phyloP scores from a whole-genome alignment of 2,113 vertebrate genomes.

The Ivindomyrus marchei region DNA sequence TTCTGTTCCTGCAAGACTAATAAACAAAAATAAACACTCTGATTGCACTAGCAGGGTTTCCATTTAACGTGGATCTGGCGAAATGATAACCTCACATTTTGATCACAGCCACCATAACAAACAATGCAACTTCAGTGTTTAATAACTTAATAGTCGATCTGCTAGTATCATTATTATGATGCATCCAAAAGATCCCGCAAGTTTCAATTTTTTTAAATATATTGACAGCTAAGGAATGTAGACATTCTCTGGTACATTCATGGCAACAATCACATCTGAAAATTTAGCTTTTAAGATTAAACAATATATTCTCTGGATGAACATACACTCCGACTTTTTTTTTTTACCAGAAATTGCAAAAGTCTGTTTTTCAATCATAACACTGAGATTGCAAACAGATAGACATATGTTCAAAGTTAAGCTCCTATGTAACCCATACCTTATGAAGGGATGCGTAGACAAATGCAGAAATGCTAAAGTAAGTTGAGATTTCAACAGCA shows the following conservation, averaged over 20 bases:
- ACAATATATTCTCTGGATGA: background rate
- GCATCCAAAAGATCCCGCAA: background rate
- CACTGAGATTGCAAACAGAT: conserved; percentile 28
- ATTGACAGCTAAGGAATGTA: background rate
- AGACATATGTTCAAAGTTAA: conserved; percentile 28
- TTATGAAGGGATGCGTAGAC: conserved; percentile 19
- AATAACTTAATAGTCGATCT: background rate
- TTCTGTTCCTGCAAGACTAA: background rate
- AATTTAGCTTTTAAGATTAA: background rate
- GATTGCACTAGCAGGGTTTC: background rate
- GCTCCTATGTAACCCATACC: conserved; percentile 27
- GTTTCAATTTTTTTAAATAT: background rate
- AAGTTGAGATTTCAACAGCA: conserved; percentile 1
- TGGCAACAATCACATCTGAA: background rate
- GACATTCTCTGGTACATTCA: background rate
- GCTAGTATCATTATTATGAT: background rate
- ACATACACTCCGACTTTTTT: background rate
- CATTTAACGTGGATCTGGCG: background rate
- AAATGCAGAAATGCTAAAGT: conserved; percentile 6
- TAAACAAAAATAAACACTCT: conserved; percentile 5
- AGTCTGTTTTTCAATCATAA: conserved; percentile 28
- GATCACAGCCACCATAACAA: background rate
- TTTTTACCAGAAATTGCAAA: conserved; percentile 14
- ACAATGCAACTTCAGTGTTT: background rate
- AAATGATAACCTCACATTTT: background rate